Evolutionary conservation across 1,140 invertebrate genomes (phyloP), one percentile per base, ranked within the genome.

Genomic region (Neoseiulus cucumeris): DNA sequence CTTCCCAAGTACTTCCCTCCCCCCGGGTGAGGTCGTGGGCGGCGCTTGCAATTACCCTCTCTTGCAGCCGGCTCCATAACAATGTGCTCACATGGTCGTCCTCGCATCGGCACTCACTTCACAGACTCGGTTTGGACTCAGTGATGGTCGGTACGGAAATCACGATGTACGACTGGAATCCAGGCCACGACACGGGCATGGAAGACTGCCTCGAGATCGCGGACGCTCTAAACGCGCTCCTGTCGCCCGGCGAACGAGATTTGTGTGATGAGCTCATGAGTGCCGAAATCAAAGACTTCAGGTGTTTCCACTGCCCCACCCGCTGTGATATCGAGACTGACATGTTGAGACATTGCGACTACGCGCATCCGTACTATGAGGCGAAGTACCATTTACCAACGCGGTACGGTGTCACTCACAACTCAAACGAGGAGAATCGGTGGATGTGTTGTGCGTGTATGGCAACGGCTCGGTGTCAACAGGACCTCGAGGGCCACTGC

Each of bases 181-280:
- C 33, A 4, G 33, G 33, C 33, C 33, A 59, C 51, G 22, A 59
- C 22, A 47, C 51, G 33, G 33, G 33, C 14, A 59, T 59, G 51
- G 51, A 59, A 59, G 51, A 59, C 22, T 59, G 51, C 9, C 51
- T 59, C 33, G 51, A 59, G 22, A 59, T 59, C 25, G 51, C 33
- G 51, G 51, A 59, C 22, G 51, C 51, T 17, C 51, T 59, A 2
- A 59, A 59, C 51, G 51, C 51, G 1, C 51, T 59, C 17, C 51
- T 59, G 14, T 59, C 51, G 2, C 51, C 51, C 51, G 51, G 51
- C 1, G 51, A 59, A 9, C 51, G 51, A 17, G 51, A 59, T 25
- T 20, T 59, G 51, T 59, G 51, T 9, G 51, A 59, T 14, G 51
- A 59, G 33, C 22, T 59, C 14, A 59, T 59, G 51, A 59, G 51